Conservation (phyloP, 1,140 invertebrate species). For the Lordiphosa collinella region DNA sequence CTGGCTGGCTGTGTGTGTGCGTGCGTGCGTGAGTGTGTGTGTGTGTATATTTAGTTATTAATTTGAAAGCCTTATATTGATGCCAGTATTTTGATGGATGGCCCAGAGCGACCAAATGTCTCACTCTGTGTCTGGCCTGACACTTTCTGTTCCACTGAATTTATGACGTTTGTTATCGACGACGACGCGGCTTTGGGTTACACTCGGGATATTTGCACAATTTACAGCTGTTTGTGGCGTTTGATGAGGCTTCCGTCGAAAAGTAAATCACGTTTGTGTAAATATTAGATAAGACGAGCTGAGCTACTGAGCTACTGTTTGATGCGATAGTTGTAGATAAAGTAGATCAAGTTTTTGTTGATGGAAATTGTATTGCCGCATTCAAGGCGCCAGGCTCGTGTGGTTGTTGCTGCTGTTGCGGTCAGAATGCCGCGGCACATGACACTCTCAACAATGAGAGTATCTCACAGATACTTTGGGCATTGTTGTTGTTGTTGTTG, state of each 20-base stretch:
- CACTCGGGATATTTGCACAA: slow-evolving; percentile 65
- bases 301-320: slow-evolving; percentile 3
- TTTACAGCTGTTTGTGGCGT: slow-evolving; percentile 66
- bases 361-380: slow-evolving; percentile 63
- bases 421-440: slow-evolving; percentile 46
- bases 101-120: slow-evolving; percentile 51
- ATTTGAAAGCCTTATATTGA: slow-evolving; percentile 57
- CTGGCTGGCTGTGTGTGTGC: too few relatives aligned
- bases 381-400: slow-evolving; percentile 54
- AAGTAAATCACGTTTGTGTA: slow-evolving; percentile 67
- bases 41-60: slow-evolving; percentile 54
- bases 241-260: slow-evolving; percentile 21
- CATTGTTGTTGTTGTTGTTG: too few relatives aligned
- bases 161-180: slow-evolving; percentile 46
- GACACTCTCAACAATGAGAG: slow-evolving; percentile 34
- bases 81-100: slow-evolving; percentile 50
- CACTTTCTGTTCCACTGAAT: slow-evolving; percentile 52
- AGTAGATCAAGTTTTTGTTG: slow-evolving; percentile 67
- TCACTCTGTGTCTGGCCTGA: slow-evolving; percentile 26
- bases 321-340: slow-evolving; percentile 69
- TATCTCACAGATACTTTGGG: slow-evolving; percentile 45
- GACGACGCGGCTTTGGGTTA: slow-evolving; percentile 12
- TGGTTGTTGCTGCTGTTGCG: slow-evolving; percentile 27
- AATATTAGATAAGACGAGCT: slow-evolving; percentile 29
- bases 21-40: slow-evolving; percentile 28